Evolutionary conservation across 2,888 invertebrate genomes (phyloP).

Genomic region (Drosophila borborema): DNA sequence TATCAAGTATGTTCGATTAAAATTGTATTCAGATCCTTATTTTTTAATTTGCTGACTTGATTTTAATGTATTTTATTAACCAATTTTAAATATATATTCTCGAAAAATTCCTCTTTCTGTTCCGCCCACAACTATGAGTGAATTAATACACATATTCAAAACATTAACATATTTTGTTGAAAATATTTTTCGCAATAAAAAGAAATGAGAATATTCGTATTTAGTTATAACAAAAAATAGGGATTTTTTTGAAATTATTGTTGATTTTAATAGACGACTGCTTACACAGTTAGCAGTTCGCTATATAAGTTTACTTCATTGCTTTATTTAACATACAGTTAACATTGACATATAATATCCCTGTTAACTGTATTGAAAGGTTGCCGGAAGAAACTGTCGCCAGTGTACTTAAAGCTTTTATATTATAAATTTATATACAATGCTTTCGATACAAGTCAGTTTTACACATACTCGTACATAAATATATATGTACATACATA

Average conservation of each 20-base stretch:
- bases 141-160: not conserved
- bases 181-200: not conserved
- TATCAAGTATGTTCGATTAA: not conserved
- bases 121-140: not conserved
- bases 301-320: not conserved
- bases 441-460: not conserved
- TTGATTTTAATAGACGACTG: not conserved
- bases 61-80: too few relatives aligned
- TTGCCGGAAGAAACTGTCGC: conserved; percentile 5
- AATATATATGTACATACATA: not conserved
- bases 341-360: not conserved
- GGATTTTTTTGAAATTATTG: not conserved
- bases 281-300: too few relatives aligned
- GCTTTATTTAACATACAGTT: not conserved
- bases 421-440: not conserved
- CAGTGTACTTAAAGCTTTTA: not conserved
- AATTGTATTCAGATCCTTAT: too few relatives aligned
- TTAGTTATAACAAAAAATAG: not conserved
- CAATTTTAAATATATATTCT: too few relatives aligned
- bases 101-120: not conserved
- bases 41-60: not conserved
- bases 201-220: not conserved
- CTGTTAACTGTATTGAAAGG: conserved; percentile 1
- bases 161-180: not conserved
- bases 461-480: not conserved